These are phyloP conservation scores for Petrolisthes manimaculis DNA, from an alignment of 2,888 invertebrate species.

Conservation along the genomic window DNA sequence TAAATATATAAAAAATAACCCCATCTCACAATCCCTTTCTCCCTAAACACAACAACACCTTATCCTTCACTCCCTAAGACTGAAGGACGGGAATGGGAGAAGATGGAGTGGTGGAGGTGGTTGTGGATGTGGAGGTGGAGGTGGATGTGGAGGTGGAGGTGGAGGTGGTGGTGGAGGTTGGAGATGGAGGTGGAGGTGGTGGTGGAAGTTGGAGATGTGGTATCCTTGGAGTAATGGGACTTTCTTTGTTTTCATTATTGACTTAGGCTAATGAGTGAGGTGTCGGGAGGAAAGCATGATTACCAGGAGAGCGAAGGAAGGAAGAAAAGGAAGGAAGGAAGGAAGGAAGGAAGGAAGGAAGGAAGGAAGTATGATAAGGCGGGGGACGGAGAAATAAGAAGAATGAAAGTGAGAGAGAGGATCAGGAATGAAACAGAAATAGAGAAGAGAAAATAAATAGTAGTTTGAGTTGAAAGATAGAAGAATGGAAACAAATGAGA, in stretches of 20 bases:
- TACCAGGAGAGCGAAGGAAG: background rate
- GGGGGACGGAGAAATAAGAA: background rate
- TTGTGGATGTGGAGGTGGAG: background rate
- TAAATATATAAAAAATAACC: too few species aligned
- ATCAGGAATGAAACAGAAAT: background rate
- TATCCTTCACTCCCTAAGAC: too few species aligned
- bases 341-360: background rate
- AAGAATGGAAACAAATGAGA: background rate
- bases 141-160: background rate
- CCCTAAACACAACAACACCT: too few species aligned
- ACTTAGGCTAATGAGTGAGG: constrained; percentile 41
- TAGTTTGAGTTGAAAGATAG: background rate
- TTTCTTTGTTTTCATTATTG: constrained; percentile 44
- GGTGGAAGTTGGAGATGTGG: background rate
- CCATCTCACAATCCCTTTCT: too few species aligned
- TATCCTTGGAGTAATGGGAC: constrained; percentile 24
- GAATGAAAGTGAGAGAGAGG: background rate
- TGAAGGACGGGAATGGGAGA: too few species aligned
- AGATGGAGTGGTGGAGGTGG: background rate
- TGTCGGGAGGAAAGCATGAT: constrained; percentile 11
- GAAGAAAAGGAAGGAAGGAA: background rate
- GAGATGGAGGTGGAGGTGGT: background rate
- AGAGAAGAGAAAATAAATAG: background rate
- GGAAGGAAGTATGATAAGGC: background rate
- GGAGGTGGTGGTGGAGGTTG: background rate